Base-by-base conservation (phyloP, 2,113 vertebrate genomes). In the Anhinga anhinga region DNA sequence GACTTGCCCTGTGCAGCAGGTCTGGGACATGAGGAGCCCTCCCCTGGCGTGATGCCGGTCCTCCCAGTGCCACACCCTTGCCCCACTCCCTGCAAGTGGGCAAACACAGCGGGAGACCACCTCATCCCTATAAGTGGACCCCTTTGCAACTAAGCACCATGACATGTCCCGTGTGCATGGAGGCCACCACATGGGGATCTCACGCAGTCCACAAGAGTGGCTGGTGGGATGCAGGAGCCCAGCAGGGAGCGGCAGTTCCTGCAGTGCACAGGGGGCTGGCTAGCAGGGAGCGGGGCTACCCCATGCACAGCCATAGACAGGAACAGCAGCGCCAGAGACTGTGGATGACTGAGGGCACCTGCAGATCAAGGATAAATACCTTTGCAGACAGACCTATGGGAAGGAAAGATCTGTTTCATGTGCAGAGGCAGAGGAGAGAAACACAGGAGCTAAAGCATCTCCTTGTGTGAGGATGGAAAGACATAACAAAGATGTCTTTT, bases 61-160 rank as follows among this genome's bases (percentile, higher is more conserved):
- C 7, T 93, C 21, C 32, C 61, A 36, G 50, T 17, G 22, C 29
- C 14, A 1, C 14, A 2, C 69, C 50, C 45, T 65, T 17, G 3
- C 42, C 36, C 6, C 1, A 10, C 45, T 70, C 32, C 30, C 40
- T 67, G 30, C 55, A 80, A 70, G 42, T 17, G 45, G n/a, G 12
- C n/a, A 69, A 9, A 25, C 5, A 1, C 0, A 10, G 10, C 9
- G 15, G 23, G 5, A 23, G 6, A 45, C 5, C 21, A n/a, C 15
- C 25, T 88, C 44, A 21, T 30, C 67, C 27, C 55, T 71, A 0
- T 20, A 61, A 56, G 25, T 3, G 10, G 5, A 6, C 30, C 42
- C n/a, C 20, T 83, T 92, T 80, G 56, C 74, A 86, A 0, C 29
- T 47, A 38, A 2, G 14, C 71, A 40, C 44, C 15, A 2, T 16